Conservation (phyloP, 2,797 vertebrate species). For the Neopelma chrysocephalum region DNA sequence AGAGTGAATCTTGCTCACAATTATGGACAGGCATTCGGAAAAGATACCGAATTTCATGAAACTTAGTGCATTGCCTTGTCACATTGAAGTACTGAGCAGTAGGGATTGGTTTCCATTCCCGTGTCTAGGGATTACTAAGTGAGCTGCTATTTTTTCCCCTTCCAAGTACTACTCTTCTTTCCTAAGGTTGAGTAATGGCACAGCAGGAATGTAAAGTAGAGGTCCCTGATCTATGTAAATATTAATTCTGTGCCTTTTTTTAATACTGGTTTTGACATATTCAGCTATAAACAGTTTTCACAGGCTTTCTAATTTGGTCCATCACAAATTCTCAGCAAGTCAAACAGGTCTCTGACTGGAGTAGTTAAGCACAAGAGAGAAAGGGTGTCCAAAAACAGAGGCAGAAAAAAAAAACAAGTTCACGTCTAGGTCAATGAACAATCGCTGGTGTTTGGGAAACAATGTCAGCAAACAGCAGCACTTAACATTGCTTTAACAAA, state of each 20-base stretch:
- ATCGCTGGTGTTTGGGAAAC: slow-evolving; percentile 43
- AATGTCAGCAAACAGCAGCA: slow-evolving; percentile 17
- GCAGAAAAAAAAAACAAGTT: slow-evolving; percentile 52
- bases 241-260: neutral
- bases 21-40: neutral
- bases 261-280: neutral
- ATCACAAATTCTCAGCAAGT: slow-evolving; percentile 23
- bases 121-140: neutral
- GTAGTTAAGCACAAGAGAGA: slow-evolving; percentile 40
- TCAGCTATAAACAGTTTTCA: neutral
- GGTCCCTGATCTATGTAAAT: neutral
- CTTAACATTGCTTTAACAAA: slow-evolving; percentile 25
- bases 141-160: neutral
- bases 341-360: slow-evolving; percentile 3
- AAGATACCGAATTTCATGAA: neutral
- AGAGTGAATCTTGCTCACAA: neutral
- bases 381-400: slow-evolving; percentile 38
- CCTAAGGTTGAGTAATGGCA: neutral
- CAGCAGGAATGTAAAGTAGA: neutral
- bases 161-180: neutral
- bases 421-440: slow-evolving; percentile 70
- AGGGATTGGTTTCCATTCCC: neutral
- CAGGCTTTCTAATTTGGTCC: slow-evolving; percentile 34
- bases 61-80: neutral
- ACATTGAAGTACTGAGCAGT: neutral